A percentile compares a stretch with the other conserved stretches of the same genome.
Evolutionary conservation across 2,888 invertebrate species (phyloP).

Genomic region (Tiphia femorata): DNA sequence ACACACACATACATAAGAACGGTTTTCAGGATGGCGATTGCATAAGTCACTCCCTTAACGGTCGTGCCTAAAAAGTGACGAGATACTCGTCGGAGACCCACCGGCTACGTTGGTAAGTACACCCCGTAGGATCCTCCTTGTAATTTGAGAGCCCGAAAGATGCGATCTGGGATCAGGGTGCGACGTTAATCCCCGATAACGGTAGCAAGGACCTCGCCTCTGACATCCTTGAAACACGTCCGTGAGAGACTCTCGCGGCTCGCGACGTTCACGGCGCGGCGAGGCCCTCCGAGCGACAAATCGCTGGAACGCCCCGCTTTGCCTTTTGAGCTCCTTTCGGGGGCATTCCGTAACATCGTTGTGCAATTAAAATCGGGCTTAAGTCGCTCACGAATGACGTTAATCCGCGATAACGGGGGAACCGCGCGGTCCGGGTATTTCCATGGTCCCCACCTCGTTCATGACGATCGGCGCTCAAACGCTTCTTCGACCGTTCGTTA

Average conservation of each 20-base stretch:
- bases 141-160: neutral
- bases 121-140: neutral
- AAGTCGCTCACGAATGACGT: constrained; percentile 27
- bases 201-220: constrained; percentile 30
- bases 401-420: constrained; percentile 38
- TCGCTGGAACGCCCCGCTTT: neutral
- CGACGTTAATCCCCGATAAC: constrained; percentile 36
- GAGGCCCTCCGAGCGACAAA: constrained; percentile 2
- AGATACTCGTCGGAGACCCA: too few relatives aligned
- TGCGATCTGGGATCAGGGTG: too few relatives aligned
- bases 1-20: too few relatives aligned
- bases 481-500: too few relatives aligned
- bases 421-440: too few relatives aligned
- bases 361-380: constrained; percentile 39
- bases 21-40: too few relatives aligned
- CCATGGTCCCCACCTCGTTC: too few relatives aligned
- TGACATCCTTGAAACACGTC: constrained; percentile 9
- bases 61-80: too few relatives aligned
- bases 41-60: too few relatives aligned
- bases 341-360: constrained; percentile 19
- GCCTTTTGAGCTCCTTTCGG: constrained; percentile 1
- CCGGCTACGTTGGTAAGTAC: too few relatives aligned
- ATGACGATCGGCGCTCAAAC: too few relatives aligned
- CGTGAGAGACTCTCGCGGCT: constrained; percentile 16
- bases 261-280: constrained; percentile 1